Base-by-base conservation (phyloP, 2,797 vertebrate species). In the Danio aesculapii region DNA sequence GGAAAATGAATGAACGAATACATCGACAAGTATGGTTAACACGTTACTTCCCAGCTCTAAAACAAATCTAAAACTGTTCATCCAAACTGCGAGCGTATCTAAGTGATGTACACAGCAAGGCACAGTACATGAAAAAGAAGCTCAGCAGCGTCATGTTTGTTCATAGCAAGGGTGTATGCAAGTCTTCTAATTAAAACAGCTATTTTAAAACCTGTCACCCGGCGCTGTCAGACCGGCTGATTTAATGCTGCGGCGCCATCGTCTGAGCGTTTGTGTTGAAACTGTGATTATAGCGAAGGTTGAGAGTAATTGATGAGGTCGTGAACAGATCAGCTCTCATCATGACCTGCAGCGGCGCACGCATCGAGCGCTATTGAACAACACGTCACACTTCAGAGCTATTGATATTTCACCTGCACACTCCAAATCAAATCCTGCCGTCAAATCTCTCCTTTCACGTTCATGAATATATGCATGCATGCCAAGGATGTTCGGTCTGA, bases 151-250 rank as follows among this genome's bases (percentile, higher is more conserved):
- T 79, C 81, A 75, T 71, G 75, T 81, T 84, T 84, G 69, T 58
- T 77, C 84, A 84, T 41, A 75, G 85, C 58, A 66, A 61, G 59
- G 66, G 50, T 49, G 66, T 81, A 71, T 85, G 73, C 66, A 30
- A 81, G 81, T 16, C 5, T 81, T 87, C 86, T 83, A 82, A 88
- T 86, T 86, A 84, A 88, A 86, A 69, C 57, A 83, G 82, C 43
- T 61, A 74, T 82, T 81, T 62, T 46, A 16, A 81, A 87, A 84
- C 73, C 76, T 49, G 58, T 50, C 58, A 75, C 68, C 77, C 81
- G 78, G 64, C 71, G 41, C 66, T 66, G 64, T 76, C 50, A 77
- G 55, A 79, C 57, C 73, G 79, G 75, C 74, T 81, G 82, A 68
- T 49, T 57, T 61, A 46, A 49, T 46, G 17, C 67, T 79, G 4